These are phyloP conservation scores for Oscheius sp. DNA, from an alignment of 2,888 invertebrate species.

Conservation along the genomic window DNA sequence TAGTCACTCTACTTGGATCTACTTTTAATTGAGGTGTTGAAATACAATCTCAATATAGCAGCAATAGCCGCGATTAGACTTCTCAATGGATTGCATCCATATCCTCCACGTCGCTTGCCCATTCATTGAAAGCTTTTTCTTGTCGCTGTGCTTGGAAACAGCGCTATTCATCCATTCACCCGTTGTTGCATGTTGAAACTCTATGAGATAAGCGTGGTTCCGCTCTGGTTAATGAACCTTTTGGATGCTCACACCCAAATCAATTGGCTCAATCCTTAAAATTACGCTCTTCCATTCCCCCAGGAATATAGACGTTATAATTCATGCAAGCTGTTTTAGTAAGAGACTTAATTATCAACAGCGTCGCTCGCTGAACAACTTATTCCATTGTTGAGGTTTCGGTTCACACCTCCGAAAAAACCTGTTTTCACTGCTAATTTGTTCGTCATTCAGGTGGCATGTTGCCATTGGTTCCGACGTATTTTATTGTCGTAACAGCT, in stretches of 20 bases:
- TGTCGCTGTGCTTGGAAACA: too few species aligned
- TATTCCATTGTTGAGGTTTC: conserved; percentile 2
- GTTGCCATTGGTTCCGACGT: conserved; percentile 37
- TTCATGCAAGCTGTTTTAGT: conserved; percentile 6
- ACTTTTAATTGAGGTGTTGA: neutral
- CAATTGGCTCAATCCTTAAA: conserved; percentile 9
- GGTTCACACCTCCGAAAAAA: conserved; percentile 8
- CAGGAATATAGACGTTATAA: neutral
- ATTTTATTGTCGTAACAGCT: conserved; percentile 40
- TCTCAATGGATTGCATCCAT: too few species aligned
- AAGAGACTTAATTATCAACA: conserved; percentile 18
- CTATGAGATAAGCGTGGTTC: too few species aligned
- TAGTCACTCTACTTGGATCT: neutral
- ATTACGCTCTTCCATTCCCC: neutral
- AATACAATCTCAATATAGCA: neutral
- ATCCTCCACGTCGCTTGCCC: too few species aligned
- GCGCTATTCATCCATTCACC: too few species aligned
- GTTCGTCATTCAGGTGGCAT: conserved; percentile 24
- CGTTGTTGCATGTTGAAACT: too few species aligned
- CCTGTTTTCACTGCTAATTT: conserved; percentile 15
- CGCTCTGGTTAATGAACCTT: neutral
- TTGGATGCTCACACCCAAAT: neutral
- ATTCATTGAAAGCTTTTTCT: too few species aligned
- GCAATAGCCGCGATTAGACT: too few species aligned
- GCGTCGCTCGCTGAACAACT: neutral